Evolutionary conservation across 2,113 vertebrate genomes (phyloP).

Genomic region (Indicator maculatus): DNA sequence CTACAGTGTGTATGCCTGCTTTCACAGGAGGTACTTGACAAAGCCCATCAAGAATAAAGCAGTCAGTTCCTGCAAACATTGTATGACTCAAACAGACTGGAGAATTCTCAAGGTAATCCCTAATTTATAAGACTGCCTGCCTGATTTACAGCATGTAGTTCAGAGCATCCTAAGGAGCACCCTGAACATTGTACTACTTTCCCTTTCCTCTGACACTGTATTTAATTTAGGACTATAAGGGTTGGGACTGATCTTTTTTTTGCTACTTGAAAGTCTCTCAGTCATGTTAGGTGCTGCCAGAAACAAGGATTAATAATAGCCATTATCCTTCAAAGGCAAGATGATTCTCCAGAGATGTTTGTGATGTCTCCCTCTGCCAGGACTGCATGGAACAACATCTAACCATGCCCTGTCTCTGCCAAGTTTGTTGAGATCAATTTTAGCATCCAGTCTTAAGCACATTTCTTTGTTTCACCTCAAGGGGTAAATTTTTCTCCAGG

Average conservation of each 20-base stretch:
- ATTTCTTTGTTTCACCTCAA: background rate
- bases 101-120: constrained; percentile 5
- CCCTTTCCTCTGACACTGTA: background rate
- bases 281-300: background rate
- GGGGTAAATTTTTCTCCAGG: background rate
- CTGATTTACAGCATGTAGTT: background rate
- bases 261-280: background rate
- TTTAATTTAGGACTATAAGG: background rate
- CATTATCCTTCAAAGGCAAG: background rate
- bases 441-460: background rate
- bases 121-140: background rate
- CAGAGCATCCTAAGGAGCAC: background rate
- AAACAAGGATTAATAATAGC: background rate
- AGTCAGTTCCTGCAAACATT: background rate
- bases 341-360: background rate
- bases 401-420: background rate
- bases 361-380: constrained; percentile 33
- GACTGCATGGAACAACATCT: background rate
- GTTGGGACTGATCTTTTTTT: background rate
- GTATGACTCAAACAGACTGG: background rate
- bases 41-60: background rate
- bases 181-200: background rate
- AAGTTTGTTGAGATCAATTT: background rate
- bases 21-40: constrained; percentile 19
- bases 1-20: background rate